Percentiles rank a stretch among this genome's conserved stretches.
phyloP scores from a whole-genome alignment of 1,140 invertebrate genomes.

The Hycleus cichorii region DNA sequence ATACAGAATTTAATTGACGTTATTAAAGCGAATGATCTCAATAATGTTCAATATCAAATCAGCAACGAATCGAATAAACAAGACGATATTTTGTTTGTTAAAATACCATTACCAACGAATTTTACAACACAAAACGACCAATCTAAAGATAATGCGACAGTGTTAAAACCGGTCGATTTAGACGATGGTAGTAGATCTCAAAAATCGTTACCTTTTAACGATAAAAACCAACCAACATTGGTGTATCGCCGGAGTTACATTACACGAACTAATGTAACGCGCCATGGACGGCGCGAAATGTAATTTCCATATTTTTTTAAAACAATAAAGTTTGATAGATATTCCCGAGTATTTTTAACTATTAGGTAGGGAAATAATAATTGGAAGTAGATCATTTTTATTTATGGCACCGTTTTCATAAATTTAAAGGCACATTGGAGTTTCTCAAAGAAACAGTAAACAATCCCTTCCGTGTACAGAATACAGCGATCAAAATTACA shows the following conservation, averaged over 20 bases:
- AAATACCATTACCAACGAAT: constrained; percentile 35
- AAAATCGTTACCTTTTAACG: constrained; percentile 2
- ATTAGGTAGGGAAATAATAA: background rate
- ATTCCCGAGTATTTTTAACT: too few species aligned
- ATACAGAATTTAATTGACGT: constrained; percentile 37
- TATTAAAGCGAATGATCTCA: constrained; percentile 35
- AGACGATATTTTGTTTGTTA: constrained; percentile 35
- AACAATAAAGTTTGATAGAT: too few species aligned
- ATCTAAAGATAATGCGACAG: background rate
- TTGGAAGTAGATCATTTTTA: background rate
- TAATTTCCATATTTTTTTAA: too few species aligned
- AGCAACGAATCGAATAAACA: constrained; percentile 30
- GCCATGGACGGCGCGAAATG: background rate
- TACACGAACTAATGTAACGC: constrained; percentile 27
- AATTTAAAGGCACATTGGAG: too few species aligned
- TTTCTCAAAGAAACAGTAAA: too few species aligned
- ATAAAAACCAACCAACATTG: constrained; percentile 5
- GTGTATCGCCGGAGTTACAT: constrained; percentile 28
- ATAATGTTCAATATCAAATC: constrained; percentile 35
- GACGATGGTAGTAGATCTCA: constrained; percentile 8
- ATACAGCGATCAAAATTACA: too few species aligned
- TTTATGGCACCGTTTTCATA: background rate
- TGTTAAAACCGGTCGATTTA: constrained; percentile 10
- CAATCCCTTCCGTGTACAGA: too few species aligned
- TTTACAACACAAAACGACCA: constrained; percentile 20